Base-by-base conservation (phyloP, 1,140 invertebrate species). In the Nephila pilipes region DNA sequence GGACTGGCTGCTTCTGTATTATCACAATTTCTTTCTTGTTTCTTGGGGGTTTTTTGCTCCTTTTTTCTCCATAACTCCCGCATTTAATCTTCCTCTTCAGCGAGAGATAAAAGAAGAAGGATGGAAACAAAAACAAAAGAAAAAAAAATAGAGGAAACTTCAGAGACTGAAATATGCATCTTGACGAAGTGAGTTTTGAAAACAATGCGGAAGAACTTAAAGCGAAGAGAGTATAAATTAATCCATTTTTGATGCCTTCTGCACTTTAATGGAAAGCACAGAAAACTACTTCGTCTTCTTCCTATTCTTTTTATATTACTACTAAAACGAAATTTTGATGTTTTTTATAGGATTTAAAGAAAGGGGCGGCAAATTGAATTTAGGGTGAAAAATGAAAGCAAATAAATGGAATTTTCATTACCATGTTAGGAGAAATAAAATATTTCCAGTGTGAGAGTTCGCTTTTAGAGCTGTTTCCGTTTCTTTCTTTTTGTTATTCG, bases 161-260 rank as follows among this genome's bases (percentile, higher is more conserved):
- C 69, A 20, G 36, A 55, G 81, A 57, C 81, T 83, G 81, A 83
- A 83, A 83, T 57, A 83, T 83, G 54, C 81, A 83, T 83, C 54
- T 55, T 83, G 81, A 83, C 81, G 81, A 29, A 55, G 54, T 57
- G 38, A n/a, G n/a, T 83, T 25, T 83, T 16, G n/a, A 55, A 83
- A 54, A 83, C 54, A 83, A 83, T 25, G 54, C 46, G 54, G 25
- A 54, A 83, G 22, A 55, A 83, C n/a, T 54, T 57, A 83, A 57
- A 83, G 54, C 38, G 25, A 32, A 16, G 81, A 83, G 54, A 83
- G 81, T 55, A 54, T 83, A 83, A 83, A 83, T 83, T 83, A 83
- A 83, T 83, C 81, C 81, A 55, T 83, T 83, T 83, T 83, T 54
- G 81, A 83, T 83, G 81, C 54, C n/a, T 83, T 83, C 81, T 55